phyloP scores from a whole-genome alignment of 2,797 vertebrate species.

The Champsocephalus gunnari region DNA sequence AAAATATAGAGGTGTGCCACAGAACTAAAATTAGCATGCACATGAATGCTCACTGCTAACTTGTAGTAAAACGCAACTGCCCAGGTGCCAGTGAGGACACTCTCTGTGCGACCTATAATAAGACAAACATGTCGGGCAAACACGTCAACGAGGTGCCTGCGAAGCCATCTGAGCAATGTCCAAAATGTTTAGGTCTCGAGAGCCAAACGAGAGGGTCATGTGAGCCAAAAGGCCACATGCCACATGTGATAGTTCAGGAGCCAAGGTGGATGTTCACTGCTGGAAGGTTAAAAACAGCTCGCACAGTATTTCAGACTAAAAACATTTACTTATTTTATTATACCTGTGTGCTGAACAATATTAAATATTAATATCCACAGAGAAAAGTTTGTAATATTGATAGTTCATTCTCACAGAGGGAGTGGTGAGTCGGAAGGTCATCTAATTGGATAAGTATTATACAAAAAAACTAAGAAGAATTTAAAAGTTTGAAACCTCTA shows the following conservation, averaged over 20 bases:
- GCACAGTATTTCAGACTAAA: neutral
- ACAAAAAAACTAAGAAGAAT: too few species aligned
- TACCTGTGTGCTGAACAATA: neutral
- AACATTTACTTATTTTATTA: neutral
- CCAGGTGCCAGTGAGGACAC: conserved; percentile 22
- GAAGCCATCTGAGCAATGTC: conserved; percentile 11
- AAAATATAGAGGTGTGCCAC: neutral
- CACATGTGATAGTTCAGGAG: neutral
- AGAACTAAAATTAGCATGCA: conserved; percentile 17
- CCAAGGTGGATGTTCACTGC: neutral
- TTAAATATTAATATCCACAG: neutral
- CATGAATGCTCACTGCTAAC: conserved; percentile 15
- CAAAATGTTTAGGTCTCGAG: conserved; percentile 4
- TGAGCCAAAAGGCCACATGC: neutral
- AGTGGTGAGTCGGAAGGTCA: neutral
- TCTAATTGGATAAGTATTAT: neutral
- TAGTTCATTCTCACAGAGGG: neutral
- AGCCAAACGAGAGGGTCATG: conserved; percentile 1
- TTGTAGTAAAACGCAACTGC: neutral
- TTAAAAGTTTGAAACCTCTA: too few species aligned
- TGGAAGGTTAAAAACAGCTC: neutral
- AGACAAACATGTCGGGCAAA: neutral
- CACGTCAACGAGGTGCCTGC: neutral
- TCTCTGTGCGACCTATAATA: conserved; percentile 37
- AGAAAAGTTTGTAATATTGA: neutral